These are phyloP conservation scores for Anthrax anthrax DNA, from an alignment of 2,888 invertebrate genomes.

Conservation along the genomic window DNA sequence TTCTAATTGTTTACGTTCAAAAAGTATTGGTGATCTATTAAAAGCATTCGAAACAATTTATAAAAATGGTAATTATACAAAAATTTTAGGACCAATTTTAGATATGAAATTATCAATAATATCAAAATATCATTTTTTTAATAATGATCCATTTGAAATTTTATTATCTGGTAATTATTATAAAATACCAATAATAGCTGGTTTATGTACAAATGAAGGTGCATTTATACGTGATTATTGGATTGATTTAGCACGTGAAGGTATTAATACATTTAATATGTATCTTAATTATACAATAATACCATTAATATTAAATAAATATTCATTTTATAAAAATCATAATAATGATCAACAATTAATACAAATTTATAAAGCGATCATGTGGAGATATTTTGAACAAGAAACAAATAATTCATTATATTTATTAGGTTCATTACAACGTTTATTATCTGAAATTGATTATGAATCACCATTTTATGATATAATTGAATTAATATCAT, in stretches of 20 bases:
- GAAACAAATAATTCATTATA: constrained; percentile 15
- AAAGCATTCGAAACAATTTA: constrained; percentile 42
- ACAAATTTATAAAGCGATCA: constrained; percentile 23
- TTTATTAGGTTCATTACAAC: constrained; percentile 27
- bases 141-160: constrained; percentile 40
- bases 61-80: constrained; percentile 44
- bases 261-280: constrained; percentile 39
- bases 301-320: constrained; percentile 40
- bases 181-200: constrained; percentile 50
- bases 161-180: constrained; percentile 39
- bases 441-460: constrained; percentile 28
- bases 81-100: constrained; percentile 46
- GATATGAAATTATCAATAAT: constrained; percentile 40
- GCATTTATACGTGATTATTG: constrained; percentile 45
- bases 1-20: constrained; percentile 46
- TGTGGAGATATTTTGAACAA: constrained; percentile 29
- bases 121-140: constrained; percentile 47
- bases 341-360: constrained; percentile 1
- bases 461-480: constrained; percentile 30
- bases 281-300: constrained; percentile 44
- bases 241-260: constrained; percentile 43
- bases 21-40: constrained; percentile 44
- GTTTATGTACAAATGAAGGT: constrained; percentile 52
- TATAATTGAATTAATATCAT: constrained; percentile 20
- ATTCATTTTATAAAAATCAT: constrained; percentile 22